A percentile compares a stretch with the other conserved stretches of the same genome.
Conservation (phyloP, 1,140 invertebrate genomes). For the Achroia grisella region DNA sequence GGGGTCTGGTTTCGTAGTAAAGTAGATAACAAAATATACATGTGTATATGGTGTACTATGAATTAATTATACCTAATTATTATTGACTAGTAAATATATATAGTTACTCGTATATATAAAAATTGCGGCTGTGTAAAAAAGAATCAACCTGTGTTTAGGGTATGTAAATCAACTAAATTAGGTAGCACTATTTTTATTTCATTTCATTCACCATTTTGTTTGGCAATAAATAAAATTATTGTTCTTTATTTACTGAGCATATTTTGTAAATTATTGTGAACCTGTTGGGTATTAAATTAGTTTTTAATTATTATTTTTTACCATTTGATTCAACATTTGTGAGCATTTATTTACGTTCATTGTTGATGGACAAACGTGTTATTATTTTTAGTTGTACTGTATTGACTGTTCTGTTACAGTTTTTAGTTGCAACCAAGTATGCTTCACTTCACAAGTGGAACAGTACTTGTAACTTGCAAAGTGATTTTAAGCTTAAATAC, state of each 20-base stretch:
- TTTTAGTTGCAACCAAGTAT: no score
- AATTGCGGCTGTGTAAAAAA: slow-evolving; percentile 14
- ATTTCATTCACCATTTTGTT: slow-evolving; percentile 1
- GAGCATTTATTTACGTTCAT: not conserved
- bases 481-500: no score
- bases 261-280: no score
- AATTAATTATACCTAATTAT: slow-evolving; percentile 14
- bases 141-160: slow-evolving; percentile 15
- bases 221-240: not conserved
- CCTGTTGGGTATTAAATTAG: no score
- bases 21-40: slow-evolving; percentile 35
- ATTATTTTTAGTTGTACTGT: no score
- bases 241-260: not conserved
- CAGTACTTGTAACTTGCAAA: no score
- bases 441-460: no score
- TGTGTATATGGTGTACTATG: slow-evolving; percentile 17
- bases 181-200: slow-evolving; percentile 11
- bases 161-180: slow-evolving; percentile 33
- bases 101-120: not conserved
- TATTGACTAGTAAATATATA: slow-evolving; percentile 1
- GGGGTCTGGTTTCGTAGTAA: slow-evolving; percentile 34
- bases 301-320: no score
- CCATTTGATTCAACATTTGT: not conserved
- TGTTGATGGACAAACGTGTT: no score
- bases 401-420: no score